These are phyloP conservation scores for Spodoptera frugiperda DNA, from an alignment of 1,140 invertebrate species.

Conservation along the genomic window DNA sequence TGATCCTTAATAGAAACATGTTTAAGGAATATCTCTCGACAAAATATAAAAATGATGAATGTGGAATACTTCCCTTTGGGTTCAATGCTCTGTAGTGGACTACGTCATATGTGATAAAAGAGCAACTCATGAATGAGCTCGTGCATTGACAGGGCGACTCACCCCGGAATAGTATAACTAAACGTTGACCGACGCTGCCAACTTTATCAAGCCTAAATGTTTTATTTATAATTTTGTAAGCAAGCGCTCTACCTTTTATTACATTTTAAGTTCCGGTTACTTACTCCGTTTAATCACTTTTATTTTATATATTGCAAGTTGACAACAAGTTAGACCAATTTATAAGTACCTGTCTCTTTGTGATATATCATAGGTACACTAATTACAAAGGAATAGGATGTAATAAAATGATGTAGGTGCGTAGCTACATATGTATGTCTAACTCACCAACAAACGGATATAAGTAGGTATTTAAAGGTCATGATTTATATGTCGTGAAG, in stretches of 20 bases:
- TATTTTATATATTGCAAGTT: no score
- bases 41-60: constrained; percentile 75
- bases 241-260: constrained; percentile 4
- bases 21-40: constrained; percentile 55
- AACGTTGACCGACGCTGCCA: constrained; percentile 48
- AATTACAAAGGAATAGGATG: neutral
- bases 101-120: constrained; percentile 79
- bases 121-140: constrained; percentile 74
- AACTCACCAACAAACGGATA: neutral
- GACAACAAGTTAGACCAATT: no score
- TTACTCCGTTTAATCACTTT: no score
- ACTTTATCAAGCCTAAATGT: constrained; percentile 50
- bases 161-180: constrained; percentile 69
- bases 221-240: constrained; percentile 43
- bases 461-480: constrained; percentile 32
- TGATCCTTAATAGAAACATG: neutral
- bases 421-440: neutral
- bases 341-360: no score
- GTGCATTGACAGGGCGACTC: constrained; percentile 78
- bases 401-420: neutral
- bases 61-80: constrained; percentile 78
- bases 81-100: constrained; percentile 78
- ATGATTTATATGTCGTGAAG: constrained; percentile 29
- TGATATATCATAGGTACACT: no score
- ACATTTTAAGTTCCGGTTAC: no score